Evolutionary conservation across 2,113 vertebrate genomes (phyloP).

Genomic region (Equus przewalskii): DNA sequence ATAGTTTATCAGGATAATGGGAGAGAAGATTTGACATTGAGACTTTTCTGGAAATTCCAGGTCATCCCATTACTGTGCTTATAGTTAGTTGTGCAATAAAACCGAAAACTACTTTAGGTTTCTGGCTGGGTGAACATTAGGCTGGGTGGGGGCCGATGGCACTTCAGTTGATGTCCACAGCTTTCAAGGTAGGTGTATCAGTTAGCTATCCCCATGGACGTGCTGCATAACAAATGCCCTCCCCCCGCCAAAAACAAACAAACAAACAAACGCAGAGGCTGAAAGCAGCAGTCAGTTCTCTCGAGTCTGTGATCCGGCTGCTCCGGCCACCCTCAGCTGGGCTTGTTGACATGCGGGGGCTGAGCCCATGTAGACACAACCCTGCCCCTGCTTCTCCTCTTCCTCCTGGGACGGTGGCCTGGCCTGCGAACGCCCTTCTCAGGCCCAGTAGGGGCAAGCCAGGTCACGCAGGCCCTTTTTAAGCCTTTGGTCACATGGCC

Average conservation of each 20-base stretch:
- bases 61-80: background rate
- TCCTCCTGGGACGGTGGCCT: background rate
- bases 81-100: background rate
- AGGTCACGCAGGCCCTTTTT: rapidly evolving
- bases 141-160: background rate
- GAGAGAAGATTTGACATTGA: background rate
- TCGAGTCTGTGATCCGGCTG: background rate
- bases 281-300: background rate
- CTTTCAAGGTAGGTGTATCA: rapidly evolving
- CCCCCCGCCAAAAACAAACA: no score
- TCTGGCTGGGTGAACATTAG: background rate
- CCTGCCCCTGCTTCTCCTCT: background rate
- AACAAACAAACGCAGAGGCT: background rate
- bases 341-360: rapidly evolving
- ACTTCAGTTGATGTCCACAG: rapidly evolving
- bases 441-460: background rate
- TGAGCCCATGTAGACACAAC: background rate
- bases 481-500: background rate
- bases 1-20: background rate
- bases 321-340: background rate
- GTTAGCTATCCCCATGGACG: rapidly evolving
- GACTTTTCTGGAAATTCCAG: background rate
- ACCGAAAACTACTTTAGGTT: no score
- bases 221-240: background rate
- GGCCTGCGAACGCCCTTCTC: background rate